These are phyloP conservation scores for Tetragnatha montana DNA, from an alignment of 2,888 invertebrate species.

Conservation along the genomic window DNA sequence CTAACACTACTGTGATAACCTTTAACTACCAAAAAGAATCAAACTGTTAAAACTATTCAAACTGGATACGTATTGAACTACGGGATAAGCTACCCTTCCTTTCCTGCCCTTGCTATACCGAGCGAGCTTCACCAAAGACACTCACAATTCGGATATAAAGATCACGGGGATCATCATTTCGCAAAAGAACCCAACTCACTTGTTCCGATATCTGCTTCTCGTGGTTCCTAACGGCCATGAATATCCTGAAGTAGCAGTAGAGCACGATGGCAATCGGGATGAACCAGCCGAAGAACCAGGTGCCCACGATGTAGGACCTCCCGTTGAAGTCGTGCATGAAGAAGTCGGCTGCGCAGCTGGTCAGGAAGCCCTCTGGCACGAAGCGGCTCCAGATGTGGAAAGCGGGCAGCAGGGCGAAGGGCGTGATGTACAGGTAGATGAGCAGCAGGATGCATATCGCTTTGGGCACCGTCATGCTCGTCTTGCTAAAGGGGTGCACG, in stretches of 20 bases:
- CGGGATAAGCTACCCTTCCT: too few relatives aligned
- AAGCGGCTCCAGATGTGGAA: conserved; percentile 88
- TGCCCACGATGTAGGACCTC: conserved; percentile 84
- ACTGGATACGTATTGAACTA: too few relatives aligned
- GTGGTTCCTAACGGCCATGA: conserved; percentile 79
- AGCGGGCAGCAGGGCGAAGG: conserved; percentile 85
- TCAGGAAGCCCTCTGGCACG: conserved; percentile 89
- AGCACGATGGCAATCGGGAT: conserved; percentile 84
- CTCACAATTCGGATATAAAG: too few relatives aligned
- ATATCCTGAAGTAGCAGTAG: conserved; percentile 85
- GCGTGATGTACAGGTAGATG: conserved; percentile 85
- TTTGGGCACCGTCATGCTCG: conserved; percentile 80
- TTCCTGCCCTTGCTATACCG: too few relatives aligned
- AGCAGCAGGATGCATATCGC: conserved; percentile 81
- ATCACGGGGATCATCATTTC: too few relatives aligned
- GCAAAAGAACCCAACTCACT: conserved; percentile 27
- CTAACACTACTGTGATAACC: too few relatives aligned
- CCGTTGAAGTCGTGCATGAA: conserved; percentile 81
- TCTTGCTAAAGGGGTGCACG: conserved; percentile 85
- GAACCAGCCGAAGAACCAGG: conserved; percentile 83
- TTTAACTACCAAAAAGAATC: too few relatives aligned
- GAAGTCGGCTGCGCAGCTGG: conserved; percentile 91
- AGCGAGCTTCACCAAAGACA: too few relatives aligned
- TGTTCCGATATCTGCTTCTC: conserved; percentile 91
- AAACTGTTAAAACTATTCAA: too few relatives aligned